These are phyloP conservation scores for Pandemis heparana DNA, from an alignment of 2,888 invertebrate species.

Conservation along the genomic window DNA sequence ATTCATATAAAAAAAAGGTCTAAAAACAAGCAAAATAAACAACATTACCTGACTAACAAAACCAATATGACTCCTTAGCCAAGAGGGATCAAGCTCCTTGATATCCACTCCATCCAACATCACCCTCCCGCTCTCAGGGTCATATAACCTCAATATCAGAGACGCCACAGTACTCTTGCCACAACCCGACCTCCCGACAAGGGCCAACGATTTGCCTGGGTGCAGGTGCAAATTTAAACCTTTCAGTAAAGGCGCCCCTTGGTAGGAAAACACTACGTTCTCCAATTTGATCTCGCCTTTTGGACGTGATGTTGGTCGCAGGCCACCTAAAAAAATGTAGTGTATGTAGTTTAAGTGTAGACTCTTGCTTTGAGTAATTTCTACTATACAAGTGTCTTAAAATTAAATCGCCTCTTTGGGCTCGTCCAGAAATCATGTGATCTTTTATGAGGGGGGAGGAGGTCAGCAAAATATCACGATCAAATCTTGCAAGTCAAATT, in stretches of 20 bases:
- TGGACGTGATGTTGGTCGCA: slow-evolving; percentile 82
- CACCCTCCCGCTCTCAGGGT: slow-evolving; percentile 90
- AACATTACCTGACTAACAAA: slow-evolving; percentile 92
- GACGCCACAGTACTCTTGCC: slow-evolving; percentile 97
- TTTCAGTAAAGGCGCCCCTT: slow-evolving; percentile 84
- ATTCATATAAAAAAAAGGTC: no score
- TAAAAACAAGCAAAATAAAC: not conserved
- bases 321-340: slow-evolving; percentile 82
- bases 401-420: no score
- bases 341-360: not conserved
- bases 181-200: slow-evolving; percentile 96
- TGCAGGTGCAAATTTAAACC: slow-evolving; percentile 88
- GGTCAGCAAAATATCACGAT: no score
- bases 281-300: slow-evolving; percentile 91
- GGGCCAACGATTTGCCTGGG: slow-evolving; percentile 90
- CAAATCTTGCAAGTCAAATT: no score
- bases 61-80: slow-evolving; percentile 95
- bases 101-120: slow-evolving; percentile 92
- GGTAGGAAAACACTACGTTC: slow-evolving; percentile 91
- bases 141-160: slow-evolving; percentile 94
- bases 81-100: slow-evolving; percentile 90
- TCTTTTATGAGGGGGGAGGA: no score
- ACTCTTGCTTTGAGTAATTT: not conserved
- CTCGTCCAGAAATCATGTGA: no score
- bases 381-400: not conserved